Conservation (phyloP, 30 jellyfish, hydroid and myxozoan genomes). For the Mastigias papua region DNA sequence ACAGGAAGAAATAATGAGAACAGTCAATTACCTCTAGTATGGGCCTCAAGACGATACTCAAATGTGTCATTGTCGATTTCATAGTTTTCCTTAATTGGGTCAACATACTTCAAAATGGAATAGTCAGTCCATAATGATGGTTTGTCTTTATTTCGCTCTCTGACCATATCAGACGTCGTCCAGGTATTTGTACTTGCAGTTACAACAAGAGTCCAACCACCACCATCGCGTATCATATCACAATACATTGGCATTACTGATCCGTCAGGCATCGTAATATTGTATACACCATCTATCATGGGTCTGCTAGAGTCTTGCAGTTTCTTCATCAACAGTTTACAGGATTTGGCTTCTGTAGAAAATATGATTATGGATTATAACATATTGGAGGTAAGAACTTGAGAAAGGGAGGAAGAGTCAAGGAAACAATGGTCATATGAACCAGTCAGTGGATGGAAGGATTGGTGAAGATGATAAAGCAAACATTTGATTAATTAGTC, state of each 20-base stretch:
- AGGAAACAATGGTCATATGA: too few relatives aligned
- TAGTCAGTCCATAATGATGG: slow-evolving; percentile 80
- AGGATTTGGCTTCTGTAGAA: slow-evolving; percentile 73
- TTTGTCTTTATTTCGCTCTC: slow-evolving; percentile 54
- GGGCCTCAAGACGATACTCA: slow-evolving; percentile 91
- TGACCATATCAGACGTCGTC: slow-evolving; percentile 72
- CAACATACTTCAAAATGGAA: slow-evolving; percentile 84
- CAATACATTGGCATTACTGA: slow-evolving; percentile 71
- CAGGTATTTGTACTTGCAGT: slow-evolving; percentile 82
- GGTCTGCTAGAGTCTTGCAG: slow-evolving; percentile 50
- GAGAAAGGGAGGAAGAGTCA: too few relatives aligned
- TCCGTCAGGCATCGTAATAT: slow-evolving; percentile 38
- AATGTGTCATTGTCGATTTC: slow-evolving; percentile 38
- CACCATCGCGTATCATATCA: slow-evolving; percentile 96
- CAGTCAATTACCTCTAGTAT: slow-evolving; percentile 78
- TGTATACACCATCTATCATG: slow-evolving; percentile 71
- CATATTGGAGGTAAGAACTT: too few relatives aligned
- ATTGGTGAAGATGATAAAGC: too few relatives aligned
- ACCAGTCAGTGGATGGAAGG: too few relatives aligned
- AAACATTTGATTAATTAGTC: too few relatives aligned
- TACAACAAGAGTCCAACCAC: slow-evolving; percentile 97
- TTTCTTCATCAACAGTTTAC: slow-evolving; percentile 61
- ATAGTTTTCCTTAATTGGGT: slow-evolving; percentile 74
- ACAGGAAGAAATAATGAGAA: too few relatives aligned
- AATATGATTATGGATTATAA: too few relatives aligned